Evolutionary conservation across 1,140 invertebrate genomes (phyloP).

Genomic region (Drosophila neocordata): DNA sequence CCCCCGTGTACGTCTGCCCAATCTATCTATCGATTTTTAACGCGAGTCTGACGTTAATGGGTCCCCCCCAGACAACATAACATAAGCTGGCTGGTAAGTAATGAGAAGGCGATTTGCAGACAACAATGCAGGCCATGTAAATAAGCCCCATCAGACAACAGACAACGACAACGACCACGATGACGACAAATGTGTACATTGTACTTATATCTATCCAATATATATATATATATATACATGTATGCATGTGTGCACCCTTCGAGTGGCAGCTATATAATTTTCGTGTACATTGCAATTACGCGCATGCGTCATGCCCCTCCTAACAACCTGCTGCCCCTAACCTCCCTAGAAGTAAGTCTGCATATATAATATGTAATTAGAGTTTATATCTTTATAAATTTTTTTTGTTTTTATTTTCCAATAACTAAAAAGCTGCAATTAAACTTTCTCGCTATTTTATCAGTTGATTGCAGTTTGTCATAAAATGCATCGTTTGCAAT

Average conservation of each 20-base stretch:
- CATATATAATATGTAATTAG: conserved; percentile 50
- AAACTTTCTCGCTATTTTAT: conserved; percentile 75
- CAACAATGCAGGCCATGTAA: conserved; percentile 54
- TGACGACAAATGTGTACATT: conserved; percentile 17
- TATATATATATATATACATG: no score
- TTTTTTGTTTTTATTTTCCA: conserved; percentile 53
- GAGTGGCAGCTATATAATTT: conserved; percentile 31
- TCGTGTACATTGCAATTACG: conserved; percentile 64
- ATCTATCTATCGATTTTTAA: conserved; percentile 82
- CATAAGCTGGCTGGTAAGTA: conserved; percentile 32
- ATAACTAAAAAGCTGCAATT: conserved; percentile 63
- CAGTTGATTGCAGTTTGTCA: conserved; percentile 59
- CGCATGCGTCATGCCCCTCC: conserved; percentile 68
- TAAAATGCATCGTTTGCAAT: conserved; percentile 59
- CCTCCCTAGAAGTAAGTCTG: not conserved
- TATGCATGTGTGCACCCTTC: not conserved
- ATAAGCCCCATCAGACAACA: conserved; percentile 34
- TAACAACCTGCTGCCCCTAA: not conserved
- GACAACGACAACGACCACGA: no score
- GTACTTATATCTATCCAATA: not conserved
- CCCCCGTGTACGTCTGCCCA: conserved; percentile 25
- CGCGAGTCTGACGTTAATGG: conserved; percentile 79
- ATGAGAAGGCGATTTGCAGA: conserved; percentile 63
- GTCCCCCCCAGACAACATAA: conserved; percentile 26
- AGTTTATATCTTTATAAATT: not conserved